Base-by-base conservation (phyloP, 2,888 invertebrate genomes). In the Tanypteryx hageni region DNA sequence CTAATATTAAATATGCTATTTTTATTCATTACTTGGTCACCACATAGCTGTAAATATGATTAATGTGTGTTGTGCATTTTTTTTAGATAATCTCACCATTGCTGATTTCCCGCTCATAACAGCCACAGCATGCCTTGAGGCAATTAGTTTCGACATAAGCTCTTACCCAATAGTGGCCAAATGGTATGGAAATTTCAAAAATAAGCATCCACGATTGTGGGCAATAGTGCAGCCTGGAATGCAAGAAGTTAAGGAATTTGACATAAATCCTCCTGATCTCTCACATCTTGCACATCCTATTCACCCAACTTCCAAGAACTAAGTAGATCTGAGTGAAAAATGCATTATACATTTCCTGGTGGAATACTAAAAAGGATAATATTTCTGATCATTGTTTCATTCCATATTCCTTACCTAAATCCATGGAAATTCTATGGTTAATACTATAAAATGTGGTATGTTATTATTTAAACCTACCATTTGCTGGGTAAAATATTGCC, bases 161-260 rank as follows among this genome's bases (percentile, higher is more conserved):
- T 94, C 95, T 16, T 97, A 97, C 95, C 95, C 96, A 14, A 94
- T 95, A 93, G 94, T 97, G 27, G 94, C 95, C 85, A 96, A 96
- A 94, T 98, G 98, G 98, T 98, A 97, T 94, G 95, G 95, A 31
- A 96, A 96, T 59, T 98, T 97, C 94, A 97, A 98, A 94, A 94
- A 94, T 16, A 96, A 96, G 93, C 95, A 97, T 94, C 96, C 97
- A 0, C 96, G 96, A 9, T 94, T 98, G 82, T 98, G 98, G 98
- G 95, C 96, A 93, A 97, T 97, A 92, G 97, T 96, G 0, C 96
- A 96, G 92, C 96, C 94, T 18, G 97, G 97, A 44, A 96, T 98
- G 96, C 96, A 96, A 93, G 97, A 97, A 94, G 96, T 98, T 92
- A 95, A 95, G 86, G 95, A 96, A 89, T 97, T 97, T 93, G 97